Conservation (phyloP, 1,140 invertebrate species). For the Anoplolepis gracilipes region DNA sequence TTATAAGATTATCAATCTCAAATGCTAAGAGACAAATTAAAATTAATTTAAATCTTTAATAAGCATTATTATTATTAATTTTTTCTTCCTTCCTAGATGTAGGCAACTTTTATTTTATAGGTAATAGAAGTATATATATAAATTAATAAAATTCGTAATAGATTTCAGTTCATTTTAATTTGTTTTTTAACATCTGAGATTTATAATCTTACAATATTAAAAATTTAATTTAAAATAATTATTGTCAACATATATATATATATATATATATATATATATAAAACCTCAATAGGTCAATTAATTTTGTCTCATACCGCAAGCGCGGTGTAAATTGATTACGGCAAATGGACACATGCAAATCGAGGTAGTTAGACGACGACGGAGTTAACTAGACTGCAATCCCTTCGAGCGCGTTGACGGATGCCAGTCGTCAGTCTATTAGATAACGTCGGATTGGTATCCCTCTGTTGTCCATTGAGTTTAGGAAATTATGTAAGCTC, state of each 20-base stretch:
- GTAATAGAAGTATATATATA: too few relatives aligned
- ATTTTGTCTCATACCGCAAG: neutral
- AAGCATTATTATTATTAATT: neutral
- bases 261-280: too few relatives aligned
- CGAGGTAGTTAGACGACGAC: conserved; percentile 12
- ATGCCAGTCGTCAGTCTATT: conserved; percentile 20
- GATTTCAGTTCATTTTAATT: too few relatives aligned
- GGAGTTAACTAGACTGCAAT: conserved; percentile 10
- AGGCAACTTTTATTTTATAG: neutral
- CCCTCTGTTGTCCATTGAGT: neutral
- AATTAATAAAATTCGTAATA: too few relatives aligned
- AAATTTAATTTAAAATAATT: too few relatives aligned
- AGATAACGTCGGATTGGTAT: conserved; percentile 28
- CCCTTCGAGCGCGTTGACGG: conserved; percentile 32
- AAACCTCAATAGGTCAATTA: conserved; percentile 6
- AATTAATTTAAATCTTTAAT: neutral
- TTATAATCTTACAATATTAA: too few relatives aligned
- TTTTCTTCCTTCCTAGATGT: neutral
- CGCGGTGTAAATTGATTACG: conserved; percentile 7
- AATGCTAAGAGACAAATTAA: neutral
- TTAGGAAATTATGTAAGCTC: conserved; percentile 53
- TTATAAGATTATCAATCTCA: too few relatives aligned
- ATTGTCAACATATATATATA: too few relatives aligned
- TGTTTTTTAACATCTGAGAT: too few relatives aligned
- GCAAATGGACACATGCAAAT: conserved; percentile 39